Evolutionary conservation across 2,888 invertebrate genomes (phyloP).

Genomic region (Tanytarsus gracilentus): DNA sequence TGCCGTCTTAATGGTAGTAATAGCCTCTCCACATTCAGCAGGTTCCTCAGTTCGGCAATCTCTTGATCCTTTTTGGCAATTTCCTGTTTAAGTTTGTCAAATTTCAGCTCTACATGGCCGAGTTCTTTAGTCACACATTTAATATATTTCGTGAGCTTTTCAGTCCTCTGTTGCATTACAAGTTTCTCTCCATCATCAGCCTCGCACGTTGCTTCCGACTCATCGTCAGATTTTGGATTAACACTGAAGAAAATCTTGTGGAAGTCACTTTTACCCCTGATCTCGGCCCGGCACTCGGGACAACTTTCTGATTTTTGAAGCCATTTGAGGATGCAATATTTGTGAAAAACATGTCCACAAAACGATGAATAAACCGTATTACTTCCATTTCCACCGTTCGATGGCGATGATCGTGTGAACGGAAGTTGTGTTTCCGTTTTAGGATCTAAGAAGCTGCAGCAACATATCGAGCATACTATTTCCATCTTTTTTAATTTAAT

Average conservation of each 20-base stretch:
- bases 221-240: slow-evolving; percentile 9
- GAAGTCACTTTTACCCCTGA: background rate
- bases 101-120: slow-evolving; percentile 26
- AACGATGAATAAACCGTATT: slow-evolving; percentile 1
- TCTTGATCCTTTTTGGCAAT: slow-evolving; percentile 19
- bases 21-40: slow-evolving; percentile 10
- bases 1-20: background rate
- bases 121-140: slow-evolving; percentile 23
- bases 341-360: slow-evolving; percentile 22
- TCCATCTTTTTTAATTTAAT: slow-evolving; percentile 11
- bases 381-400: background rate
- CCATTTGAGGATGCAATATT: slow-evolving; percentile 11
- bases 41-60: slow-evolving; percentile 5
- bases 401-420: slow-evolving; percentile 3
- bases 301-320: background rate
- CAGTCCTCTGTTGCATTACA: slow-evolving; percentile 19
- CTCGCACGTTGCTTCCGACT: background rate
- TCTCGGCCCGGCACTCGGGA: slow-evolving; percentile 5
- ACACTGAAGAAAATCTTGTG: slow-evolving; percentile 23
- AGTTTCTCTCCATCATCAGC: background rate
- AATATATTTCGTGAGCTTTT: slow-evolving; percentile 20
- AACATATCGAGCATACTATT: slow-evolving; percentile 23
- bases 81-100: slow-evolving; percentile 18
- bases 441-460: slow-evolving; percentile 14
- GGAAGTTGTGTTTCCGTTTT: slow-evolving; percentile 17